Evolutionary conservation across 2,888 invertebrate genomes (phyloP), one percentile per base, ranked within the genome.

Genomic region (Drosophila leonis): DNA sequence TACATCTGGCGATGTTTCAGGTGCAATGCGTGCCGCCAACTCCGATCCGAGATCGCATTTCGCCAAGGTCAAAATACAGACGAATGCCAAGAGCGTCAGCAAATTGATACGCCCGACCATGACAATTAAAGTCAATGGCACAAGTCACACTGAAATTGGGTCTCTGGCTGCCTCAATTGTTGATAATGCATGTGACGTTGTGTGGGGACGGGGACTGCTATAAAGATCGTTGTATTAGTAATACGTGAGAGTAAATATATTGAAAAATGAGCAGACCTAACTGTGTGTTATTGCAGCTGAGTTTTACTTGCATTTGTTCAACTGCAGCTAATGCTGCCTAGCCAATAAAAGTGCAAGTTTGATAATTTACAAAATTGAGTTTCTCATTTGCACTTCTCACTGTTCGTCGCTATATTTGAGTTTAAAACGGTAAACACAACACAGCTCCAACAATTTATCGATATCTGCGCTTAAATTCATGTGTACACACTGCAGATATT

Each of bases 391-490:
- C 4, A 6, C 13, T 31, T 12, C 12, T 35, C 18, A 44, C 29
- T 10, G 24, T 13, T 18, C n/a, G 24, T 29, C 31, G 37, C 51
- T 29, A 33, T 27, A 18, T 67, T 78, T 62, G 46, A 65, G 61
- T 78, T 76, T 65, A 3, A 78, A 76, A 68, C 74, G 68, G 76
- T 76, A 73, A 73, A 73, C 42, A 49, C 54, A 46, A 27, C 56
- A 37, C 52, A 56, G 33, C 35, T 51, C 4, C 15, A 5, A 35
- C 0, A 24, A 4, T 12, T n/a, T 54, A 54, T 39, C 37, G 51
- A 37, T 54, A 18, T 18, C n/a, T 37, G 27, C 6, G n/a, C 10
- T 37, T 8, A 2, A 18, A 29, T 1, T 10, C 1, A 12, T 57
- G 33, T 65, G 78, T 41, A 64, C 61, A 78, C 78, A 76, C 61